phyloP scores from a whole-genome alignment of 2,797 vertebrate genomes.

The Sebastes vulpes region DNA sequence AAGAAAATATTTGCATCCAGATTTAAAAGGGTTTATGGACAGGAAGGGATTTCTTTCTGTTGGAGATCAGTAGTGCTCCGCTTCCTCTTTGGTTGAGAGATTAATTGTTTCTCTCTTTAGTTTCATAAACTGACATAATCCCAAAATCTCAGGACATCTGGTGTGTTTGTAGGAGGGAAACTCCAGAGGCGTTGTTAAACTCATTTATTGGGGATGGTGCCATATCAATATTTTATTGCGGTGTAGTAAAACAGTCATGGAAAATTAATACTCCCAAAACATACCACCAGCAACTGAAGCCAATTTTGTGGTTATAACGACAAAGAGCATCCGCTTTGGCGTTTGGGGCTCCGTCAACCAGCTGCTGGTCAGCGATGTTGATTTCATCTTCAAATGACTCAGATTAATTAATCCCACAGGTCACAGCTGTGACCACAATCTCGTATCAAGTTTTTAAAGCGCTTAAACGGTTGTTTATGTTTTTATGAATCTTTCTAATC shows the following conservation, averaged over 20 bases:
- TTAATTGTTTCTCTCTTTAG: conserved; percentile 39
- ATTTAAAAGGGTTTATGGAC: conserved; percentile 26
- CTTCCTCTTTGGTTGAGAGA: conserved; percentile 19
- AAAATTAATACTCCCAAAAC: conserved; percentile 37
- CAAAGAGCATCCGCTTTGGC: background rate
- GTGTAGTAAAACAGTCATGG: conserved; percentile 16
- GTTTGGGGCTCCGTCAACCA: background rate
- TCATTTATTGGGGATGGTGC: conserved; percentile 39
- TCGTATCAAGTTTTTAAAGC: background rate
- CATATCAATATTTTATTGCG: conserved; percentile 41
- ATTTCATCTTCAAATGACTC: conserved; percentile 1
- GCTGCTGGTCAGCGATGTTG: background rate
- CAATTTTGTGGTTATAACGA: background rate
- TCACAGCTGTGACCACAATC: background rate
- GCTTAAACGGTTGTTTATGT: background rate
- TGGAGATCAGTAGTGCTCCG: conserved; percentile 5
- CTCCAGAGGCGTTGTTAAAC: conserved; percentile 28
- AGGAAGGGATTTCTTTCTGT: conserved; percentile 18
- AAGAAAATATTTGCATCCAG: conserved; percentile 25
- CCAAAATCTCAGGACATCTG: conserved; percentile 63
- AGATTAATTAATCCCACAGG: conserved; percentile 1
- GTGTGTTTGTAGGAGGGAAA: conserved; percentile 21
- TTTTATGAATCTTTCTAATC: background rate
- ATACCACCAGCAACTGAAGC: background rate
- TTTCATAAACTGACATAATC: conserved; percentile 39